A percentile compares a stretch with the other conserved stretches of the same genome.
Evolutionary conservation across 1,140 invertebrate genomes (phyloP).

Genomic region (Triops longicaudatus): DNA sequence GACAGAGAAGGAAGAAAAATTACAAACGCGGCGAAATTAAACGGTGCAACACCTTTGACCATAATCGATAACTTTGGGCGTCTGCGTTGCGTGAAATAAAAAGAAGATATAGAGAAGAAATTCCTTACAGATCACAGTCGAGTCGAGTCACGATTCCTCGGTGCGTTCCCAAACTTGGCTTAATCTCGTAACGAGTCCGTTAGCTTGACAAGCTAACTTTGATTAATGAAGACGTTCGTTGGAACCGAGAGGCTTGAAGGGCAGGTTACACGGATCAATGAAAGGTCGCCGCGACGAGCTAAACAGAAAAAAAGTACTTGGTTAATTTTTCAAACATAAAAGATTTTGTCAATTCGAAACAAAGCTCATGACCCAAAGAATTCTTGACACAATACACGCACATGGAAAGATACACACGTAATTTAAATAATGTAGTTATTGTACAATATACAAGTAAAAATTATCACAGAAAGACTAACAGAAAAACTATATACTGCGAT

Average conservation of each 20-base stretch:
- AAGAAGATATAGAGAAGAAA: not conserved
- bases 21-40: not conserved
- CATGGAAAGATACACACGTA: too few relatives aligned
- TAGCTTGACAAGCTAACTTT: not conserved
- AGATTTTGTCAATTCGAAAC: not conserved
- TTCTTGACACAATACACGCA: too few relatives aligned
- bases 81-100: too few relatives aligned
- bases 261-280: not conserved
- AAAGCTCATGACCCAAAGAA: too few relatives aligned
- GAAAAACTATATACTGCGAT: too few relatives aligned
- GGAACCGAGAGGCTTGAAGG: not conserved
- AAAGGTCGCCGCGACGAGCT: not conserved
- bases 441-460: too few relatives aligned
- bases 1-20: too few relatives aligned
- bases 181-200: not conserved
- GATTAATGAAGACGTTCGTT: not conserved
- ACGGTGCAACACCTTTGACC: not conserved
- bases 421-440: too few relatives aligned
- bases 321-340: not conserved
- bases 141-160: not conserved
- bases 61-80: not conserved
- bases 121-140: not conserved
- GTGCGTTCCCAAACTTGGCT: not conserved
- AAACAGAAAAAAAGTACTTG: not conserved
- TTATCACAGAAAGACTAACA: too few relatives aligned